Percentiles rank a stretch among this genome's conserved stretches.
phyloP scores from a whole-genome alignment of 2,113 vertebrate genomes.

The Lipophrys pholis region DNA sequence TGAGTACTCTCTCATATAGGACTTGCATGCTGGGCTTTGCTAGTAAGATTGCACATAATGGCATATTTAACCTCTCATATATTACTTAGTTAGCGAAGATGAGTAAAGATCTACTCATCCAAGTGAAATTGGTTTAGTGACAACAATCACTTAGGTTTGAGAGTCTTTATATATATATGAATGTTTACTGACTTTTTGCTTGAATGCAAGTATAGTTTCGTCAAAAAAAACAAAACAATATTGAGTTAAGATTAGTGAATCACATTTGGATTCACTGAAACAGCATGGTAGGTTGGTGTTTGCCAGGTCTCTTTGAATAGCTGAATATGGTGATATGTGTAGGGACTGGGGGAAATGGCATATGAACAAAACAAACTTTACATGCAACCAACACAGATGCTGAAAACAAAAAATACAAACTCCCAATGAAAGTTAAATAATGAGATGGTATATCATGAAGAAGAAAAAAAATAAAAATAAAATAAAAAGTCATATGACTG shows the following conservation, averaged over 20 bases:
- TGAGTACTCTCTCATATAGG: slow-evolving; percentile 99
- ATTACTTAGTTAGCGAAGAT: slow-evolving; percentile 59
- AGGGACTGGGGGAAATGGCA: slow-evolving; percentile 61
- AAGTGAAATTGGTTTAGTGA: slow-evolving; percentile 78
- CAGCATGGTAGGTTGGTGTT: slow-evolving; percentile 1
- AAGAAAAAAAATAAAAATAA: slow-evolving; percentile 1
- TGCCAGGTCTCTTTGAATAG: slow-evolving; percentile 29
- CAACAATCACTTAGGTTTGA: slow-evolving; percentile 19
- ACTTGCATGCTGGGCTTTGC: slow-evolving; percentile 99
- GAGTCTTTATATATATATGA: slow-evolving; percentile 39
- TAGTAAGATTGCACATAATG: slow-evolving; percentile 99
- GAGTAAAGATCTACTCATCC: slow-evolving; percentile 64
- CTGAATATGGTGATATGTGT: slow-evolving; percentile 9
- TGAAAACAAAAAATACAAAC: slow-evolving; percentile 49
- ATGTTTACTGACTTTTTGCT: slow-evolving; percentile 14
- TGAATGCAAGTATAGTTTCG: slow-evolving; percentile 3
- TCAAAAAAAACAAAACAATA: not conserved
- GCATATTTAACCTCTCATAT: slow-evolving; percentile 87
- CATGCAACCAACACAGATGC: slow-evolving; percentile 27
- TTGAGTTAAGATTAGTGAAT: slow-evolving; percentile 1
- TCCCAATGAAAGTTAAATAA: slow-evolving; percentile 16
- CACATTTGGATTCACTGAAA: slow-evolving; percentile 5
- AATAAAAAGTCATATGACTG: not conserved
- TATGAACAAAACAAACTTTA: slow-evolving; percentile 43
- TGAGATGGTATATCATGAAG: not conserved